Conservation (phyloP, 2,113 vertebrate genomes). For the Pseudorasbora parva region DNA sequence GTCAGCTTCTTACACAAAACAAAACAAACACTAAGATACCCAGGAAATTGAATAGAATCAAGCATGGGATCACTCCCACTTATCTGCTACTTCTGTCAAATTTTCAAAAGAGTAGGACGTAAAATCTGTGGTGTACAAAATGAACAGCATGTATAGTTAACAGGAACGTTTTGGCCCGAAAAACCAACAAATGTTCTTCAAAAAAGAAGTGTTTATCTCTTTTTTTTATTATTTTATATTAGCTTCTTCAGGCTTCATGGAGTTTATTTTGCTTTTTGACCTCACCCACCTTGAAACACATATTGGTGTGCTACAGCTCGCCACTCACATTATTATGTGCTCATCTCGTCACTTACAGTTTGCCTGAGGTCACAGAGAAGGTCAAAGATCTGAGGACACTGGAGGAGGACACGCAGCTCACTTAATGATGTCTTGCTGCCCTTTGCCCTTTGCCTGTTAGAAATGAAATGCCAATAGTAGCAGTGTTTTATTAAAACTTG, state of each 20-base stretch:
- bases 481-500: not conserved
- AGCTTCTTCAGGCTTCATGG: not conserved
- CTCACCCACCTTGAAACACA: not conserved
- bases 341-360: constrained; percentile 15
- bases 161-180: constrained; percentile 40
- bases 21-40: constrained; percentile 56
- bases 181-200: constrained; percentile 33
- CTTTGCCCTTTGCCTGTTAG: not conserved
- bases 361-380: not conserved
- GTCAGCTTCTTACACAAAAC: constrained; percentile 62
- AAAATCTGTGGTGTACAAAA: constrained; percentile 60
- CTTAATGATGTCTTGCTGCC: not conserved
- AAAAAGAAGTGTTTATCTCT: constrained; percentile 24
- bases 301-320: not conserved
- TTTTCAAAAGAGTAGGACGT: constrained; percentile 60
- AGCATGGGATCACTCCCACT: constrained; percentile 58
- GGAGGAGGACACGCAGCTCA: not conserved
- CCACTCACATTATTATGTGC: not conserved
- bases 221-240: not conserved
- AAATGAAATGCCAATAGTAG: not conserved
- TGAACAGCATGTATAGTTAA: constrained; percentile 57
- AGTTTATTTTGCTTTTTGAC: not conserved
- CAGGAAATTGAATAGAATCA: constrained; percentile 52
- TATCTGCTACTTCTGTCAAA: constrained; percentile 59
- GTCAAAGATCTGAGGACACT: constrained; percentile 11